A percentile compares a stretch with the other conserved stretches of the same genome.
Conservation (phyloP, 2,888 invertebrate genomes). For the Globia sparganii region DNA sequence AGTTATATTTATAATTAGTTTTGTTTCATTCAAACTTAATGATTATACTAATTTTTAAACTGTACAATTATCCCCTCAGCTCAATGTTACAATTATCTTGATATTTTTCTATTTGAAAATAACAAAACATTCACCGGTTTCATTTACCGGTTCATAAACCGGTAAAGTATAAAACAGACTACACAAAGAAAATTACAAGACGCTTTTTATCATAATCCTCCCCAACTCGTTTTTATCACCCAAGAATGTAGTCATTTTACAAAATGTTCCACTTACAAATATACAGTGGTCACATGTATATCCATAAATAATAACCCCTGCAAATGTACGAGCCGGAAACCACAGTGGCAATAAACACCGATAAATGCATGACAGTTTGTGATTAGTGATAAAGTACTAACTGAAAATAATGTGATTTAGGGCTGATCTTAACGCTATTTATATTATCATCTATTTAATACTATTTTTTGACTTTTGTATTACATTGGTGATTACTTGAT, state of each 20-base stretch:
- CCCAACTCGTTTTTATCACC: neutral
- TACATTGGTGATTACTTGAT: neutral
- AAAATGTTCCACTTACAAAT: constrained; percentile 12
- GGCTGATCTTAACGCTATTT: neutral
- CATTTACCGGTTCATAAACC: too few relatives aligned
- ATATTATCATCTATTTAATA: neutral
- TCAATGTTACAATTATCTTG: neutral
- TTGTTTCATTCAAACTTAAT: constrained; percentile 29
- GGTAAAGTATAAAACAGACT: constrained; percentile 11
- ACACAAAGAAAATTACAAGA: constrained; percentile 2
- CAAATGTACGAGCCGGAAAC: neutral
- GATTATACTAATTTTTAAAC: constrained; percentile 25
- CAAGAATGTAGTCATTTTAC: neutral
- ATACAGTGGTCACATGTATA: constrained; percentile 8
- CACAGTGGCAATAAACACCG: constrained; percentile 3
- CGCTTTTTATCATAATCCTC: constrained; percentile 11
- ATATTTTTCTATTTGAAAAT: constrained; percentile 22
- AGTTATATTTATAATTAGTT: constrained; percentile 30
- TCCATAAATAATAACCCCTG: neutral
- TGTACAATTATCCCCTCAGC: constrained; percentile 18
- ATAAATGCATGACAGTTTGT: constrained; percentile 4
- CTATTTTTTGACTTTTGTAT: constrained; percentile 12
- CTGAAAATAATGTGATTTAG: neutral
- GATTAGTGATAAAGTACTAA: constrained; percentile 5
- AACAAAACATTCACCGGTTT: neutral